Conservation (phyloP, 2,797 vertebrate species). For the Pteropus rufus region DNA sequence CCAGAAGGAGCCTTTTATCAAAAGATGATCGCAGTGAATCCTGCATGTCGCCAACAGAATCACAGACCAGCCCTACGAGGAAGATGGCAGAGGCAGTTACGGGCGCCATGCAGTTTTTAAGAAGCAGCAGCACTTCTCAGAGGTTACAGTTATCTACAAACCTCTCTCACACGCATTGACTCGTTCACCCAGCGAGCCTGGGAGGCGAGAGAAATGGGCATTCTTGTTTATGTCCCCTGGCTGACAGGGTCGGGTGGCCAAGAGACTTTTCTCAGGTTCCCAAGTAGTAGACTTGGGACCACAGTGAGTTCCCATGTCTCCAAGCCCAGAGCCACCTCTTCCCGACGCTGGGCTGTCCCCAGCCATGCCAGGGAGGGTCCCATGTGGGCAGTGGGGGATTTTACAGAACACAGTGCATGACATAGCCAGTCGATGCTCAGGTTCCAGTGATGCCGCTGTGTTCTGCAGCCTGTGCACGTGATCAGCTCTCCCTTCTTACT, state of each 20-base stretch:
- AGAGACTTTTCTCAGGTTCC: background rate
- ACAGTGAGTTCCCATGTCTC: background rate
- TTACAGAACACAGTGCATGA: fast-evolving
- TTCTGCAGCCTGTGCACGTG: background rate
- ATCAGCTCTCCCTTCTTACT: no score
- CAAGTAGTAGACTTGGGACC: background rate
- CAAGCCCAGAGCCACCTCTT: background rate
- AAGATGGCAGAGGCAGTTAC: fast-evolving
- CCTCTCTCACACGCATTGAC: fast-evolving
- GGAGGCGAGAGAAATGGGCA: background rate
- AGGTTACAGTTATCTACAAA: fast-evolving
- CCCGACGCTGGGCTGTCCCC: background rate
- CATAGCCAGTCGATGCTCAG: fast-evolving
- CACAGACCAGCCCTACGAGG: fast-evolving
- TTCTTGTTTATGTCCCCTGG: background rate
- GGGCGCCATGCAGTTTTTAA: fast-evolving
- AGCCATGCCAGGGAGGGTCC: background rate
- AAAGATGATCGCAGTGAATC: background rate
- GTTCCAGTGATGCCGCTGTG: fast-evolving
- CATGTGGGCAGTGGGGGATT: background rate
- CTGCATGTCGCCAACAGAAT: fast-evolving
- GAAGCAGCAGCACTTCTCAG: background rate
- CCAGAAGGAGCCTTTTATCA: background rate
- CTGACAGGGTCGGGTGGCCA: background rate
- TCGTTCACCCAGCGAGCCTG: background rate